Evolutionary conservation across 2,888 invertebrate species (phyloP).

Genomic region (Ischnus inquisitorius): DNA sequence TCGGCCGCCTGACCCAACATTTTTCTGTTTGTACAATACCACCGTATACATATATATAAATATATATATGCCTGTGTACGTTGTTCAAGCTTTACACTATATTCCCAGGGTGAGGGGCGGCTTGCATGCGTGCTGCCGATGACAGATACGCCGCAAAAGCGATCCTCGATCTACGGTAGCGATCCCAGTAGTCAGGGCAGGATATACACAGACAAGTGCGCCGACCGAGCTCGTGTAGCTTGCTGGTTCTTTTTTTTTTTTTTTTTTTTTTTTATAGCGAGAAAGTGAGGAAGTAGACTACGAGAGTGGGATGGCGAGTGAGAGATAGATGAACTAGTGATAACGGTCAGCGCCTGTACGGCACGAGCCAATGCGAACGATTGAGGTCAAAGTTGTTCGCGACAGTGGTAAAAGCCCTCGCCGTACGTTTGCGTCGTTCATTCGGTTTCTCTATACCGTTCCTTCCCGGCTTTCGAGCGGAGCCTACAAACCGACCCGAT

Average conservation of each 20-base stretch:
- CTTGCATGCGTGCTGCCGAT: slow-evolving; percentile 45
- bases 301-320: slow-evolving; percentile 22
- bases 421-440: background rate
- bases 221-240: slow-evolving; percentile 26
- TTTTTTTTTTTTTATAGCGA: background rate
- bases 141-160: slow-evolving; percentile 45
- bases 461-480: slow-evolving; percentile 27
- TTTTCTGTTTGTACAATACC: slow-evolving; percentile 31
- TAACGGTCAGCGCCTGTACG: slow-evolving; percentile 59
- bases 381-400: slow-evolving; percentile 83
- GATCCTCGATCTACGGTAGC: slow-evolving; percentile 38
- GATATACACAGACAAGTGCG: slow-evolving; percentile 34
- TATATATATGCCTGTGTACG: background rate
- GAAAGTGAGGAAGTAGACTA: background rate
- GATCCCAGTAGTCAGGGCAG: slow-evolving; percentile 29
- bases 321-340: slow-evolving; percentile 51
- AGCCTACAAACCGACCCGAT: slow-evolving; percentile 69
- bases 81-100: slow-evolving; percentile 11
- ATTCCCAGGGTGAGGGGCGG: background rate
- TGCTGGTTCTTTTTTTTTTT: too few relatives aligned
- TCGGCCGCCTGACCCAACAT: slow-evolving; percentile 43
- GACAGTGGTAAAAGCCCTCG: slow-evolving; percentile 67
- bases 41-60: background rate
- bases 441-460: slow-evolving; percentile 50
- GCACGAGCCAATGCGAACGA: slow-evolving; percentile 76